Conservation (phyloP, 2,888 invertebrate genomes). For the Harpalus rufipes region DNA sequence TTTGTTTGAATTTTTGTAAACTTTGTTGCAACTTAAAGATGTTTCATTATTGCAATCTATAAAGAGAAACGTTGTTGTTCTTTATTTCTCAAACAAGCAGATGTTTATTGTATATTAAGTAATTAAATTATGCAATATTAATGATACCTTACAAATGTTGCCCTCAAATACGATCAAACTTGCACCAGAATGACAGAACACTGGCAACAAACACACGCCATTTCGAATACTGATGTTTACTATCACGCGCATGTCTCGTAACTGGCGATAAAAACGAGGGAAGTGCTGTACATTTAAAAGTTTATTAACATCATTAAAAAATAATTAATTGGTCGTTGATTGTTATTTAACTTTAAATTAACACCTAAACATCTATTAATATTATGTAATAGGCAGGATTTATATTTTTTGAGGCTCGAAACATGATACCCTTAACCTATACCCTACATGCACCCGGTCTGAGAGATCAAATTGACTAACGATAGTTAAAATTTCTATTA, state of each 20-base stretch:
- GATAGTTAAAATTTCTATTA: no score
- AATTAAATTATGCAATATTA: not conserved
- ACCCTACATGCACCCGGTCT: no score
- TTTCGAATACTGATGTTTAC: slow-evolving; percentile 13
- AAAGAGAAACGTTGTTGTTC: not conserved
- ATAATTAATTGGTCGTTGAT: not conserved
- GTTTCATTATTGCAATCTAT: slow-evolving; percentile 22
- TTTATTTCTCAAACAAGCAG: not conserved
- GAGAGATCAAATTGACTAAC: no score
- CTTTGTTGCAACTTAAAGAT: not conserved
- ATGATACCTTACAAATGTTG: slow-evolving; percentile 17
- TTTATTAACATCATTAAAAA: not conserved
- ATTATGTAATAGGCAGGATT: not conserved
- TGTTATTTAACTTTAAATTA: not conserved
- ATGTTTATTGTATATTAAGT: not conserved
- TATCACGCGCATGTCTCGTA: not conserved
- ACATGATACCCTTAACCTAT: no score
- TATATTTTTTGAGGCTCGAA: no score
- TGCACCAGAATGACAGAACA: slow-evolving; percentile 23
- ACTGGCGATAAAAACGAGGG: not conserved
- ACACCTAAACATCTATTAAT: not conserved
- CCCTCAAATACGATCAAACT: not conserved
- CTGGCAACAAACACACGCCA: slow-evolving; percentile 31
- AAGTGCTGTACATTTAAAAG: not conserved
- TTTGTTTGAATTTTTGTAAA: not conserved